Conservation (phyloP, 1,140 invertebrate species). For the Melipona quadrifasciata region DNA sequence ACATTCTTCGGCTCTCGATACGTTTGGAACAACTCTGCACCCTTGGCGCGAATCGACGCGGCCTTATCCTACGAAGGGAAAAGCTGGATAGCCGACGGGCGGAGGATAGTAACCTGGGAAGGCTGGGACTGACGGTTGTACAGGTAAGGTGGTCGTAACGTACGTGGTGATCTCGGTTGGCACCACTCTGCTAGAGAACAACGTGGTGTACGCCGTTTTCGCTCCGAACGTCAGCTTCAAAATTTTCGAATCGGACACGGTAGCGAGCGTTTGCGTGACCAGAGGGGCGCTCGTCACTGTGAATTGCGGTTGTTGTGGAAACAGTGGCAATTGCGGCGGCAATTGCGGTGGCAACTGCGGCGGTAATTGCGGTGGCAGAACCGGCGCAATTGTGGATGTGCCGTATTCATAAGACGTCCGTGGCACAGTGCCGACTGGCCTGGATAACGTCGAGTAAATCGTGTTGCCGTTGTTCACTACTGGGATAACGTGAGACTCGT, state of each 20-base stretch:
- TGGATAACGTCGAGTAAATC: constrained; percentile 88
- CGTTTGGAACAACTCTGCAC: not conserved
- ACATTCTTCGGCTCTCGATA: constrained; percentile 1
- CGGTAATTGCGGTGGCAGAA: constrained; percentile 60
- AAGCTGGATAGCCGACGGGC: constrained; percentile 86
- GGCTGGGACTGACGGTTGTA: constrained; percentile 86
- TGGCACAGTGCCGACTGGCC: constrained; percentile 87
- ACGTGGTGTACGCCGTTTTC: constrained; percentile 92
- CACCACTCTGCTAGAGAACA: constrained; percentile 92
- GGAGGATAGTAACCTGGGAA: constrained; percentile 89
- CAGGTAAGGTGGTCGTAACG: constrained; percentile 88
- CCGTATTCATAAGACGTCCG: constrained; percentile 88
- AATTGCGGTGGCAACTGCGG: constrained; percentile 77
- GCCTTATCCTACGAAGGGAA: constrained; percentile 87
- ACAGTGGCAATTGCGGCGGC: constrained; percentile 81
- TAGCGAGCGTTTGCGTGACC: constrained; percentile 89
- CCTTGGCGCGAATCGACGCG: not conserved
- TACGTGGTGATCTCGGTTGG: constrained; percentile 92
- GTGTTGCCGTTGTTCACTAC: constrained; percentile 88
- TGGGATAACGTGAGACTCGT: constrained; percentile 91
- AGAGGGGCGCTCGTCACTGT: constrained; percentile 91
- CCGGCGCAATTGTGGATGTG: constrained; percentile 85
- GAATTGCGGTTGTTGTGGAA: constrained; percentile 86
- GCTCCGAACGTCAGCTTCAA: constrained; percentile 94
- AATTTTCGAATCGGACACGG: constrained; percentile 90